A percentile compares a stretch with the other conserved stretches of the same genome.
Conservation (phyloP, 2,888 invertebrate species). For the Chalcosyrphus nemorum region DNA sequence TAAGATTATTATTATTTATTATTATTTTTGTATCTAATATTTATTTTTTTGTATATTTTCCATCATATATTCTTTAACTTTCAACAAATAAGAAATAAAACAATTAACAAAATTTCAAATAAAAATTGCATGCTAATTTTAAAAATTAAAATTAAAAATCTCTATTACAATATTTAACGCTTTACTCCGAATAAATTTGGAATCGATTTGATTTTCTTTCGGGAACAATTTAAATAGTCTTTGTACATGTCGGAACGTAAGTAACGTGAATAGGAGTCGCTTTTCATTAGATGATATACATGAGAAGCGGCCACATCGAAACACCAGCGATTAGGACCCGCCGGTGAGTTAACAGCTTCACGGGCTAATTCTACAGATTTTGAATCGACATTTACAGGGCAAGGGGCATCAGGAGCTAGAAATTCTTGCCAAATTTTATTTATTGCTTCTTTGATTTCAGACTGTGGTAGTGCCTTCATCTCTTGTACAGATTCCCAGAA, state of each 20-base stretch:
- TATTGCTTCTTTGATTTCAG: conserved; percentile 91
- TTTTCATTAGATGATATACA: conserved; percentile 99
- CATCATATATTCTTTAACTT: conserved; percentile 51
- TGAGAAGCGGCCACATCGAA: conserved; percentile 99
- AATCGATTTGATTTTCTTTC: conserved; percentile 93
- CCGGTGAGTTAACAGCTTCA: conserved; percentile 86
- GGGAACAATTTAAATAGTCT: conserved; percentile 96
- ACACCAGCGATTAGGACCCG: conserved; percentile 94
- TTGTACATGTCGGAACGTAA: conserved; percentile 99
- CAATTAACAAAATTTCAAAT: background rate
- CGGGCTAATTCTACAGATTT: conserved; percentile 92
- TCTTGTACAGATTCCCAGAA: conserved; percentile 98
- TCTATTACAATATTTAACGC: conserved; percentile 78
- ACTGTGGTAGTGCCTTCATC: conserved; percentile 93
- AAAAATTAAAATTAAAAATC: conserved; percentile 17
- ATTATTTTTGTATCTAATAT: conserved; percentile 58
- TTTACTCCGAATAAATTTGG: conserved; percentile 82
- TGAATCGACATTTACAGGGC: conserved; percentile 98
- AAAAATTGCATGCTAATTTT: conserved; percentile 32
- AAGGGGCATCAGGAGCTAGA: conserved; percentile 95
- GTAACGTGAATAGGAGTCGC: conserved; percentile 98
- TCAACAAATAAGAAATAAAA: conserved; percentile 49
- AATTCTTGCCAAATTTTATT: conserved; percentile 96
- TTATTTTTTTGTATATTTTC: conserved; percentile 56
- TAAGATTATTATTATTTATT: conserved; percentile 44